These are phyloP conservation scores for Brachionus sp. DNA, from an alignment of 1,140 invertebrate genomes.

Conservation along the genomic window DNA sequence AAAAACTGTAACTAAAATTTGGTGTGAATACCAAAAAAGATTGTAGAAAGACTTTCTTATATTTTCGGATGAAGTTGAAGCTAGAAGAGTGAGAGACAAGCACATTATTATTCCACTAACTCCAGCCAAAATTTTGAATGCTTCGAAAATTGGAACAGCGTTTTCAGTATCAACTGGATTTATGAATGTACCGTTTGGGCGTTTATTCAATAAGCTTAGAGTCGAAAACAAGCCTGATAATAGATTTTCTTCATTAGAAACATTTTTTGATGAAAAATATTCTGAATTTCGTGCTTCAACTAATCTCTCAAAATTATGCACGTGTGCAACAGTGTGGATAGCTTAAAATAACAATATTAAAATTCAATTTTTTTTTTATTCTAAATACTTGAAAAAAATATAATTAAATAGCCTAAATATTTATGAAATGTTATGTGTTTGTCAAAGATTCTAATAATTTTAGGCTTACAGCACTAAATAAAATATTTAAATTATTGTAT, in stretches of 20 bases:
- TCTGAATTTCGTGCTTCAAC: neutral
- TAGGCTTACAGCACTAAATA: neutral
- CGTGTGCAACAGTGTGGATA: conserved; percentile 22
- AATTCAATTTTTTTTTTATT: neutral
- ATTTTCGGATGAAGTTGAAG: conserved; percentile 56
- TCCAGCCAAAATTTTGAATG: conserved; percentile 53
- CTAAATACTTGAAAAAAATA: conserved; percentile 14
- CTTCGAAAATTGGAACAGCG: neutral
- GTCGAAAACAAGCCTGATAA: conserved; percentile 29
- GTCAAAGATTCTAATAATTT: conserved; percentile 18
- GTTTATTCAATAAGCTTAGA: neutral
- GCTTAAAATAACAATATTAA: conserved; percentile 9
- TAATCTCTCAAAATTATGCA: conserved; percentile 27
- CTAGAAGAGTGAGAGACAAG: conserved; percentile 54
- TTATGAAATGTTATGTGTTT: conserved; percentile 25
- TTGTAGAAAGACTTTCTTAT: conserved; percentile 58
- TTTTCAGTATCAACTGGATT: conserved; percentile 24
- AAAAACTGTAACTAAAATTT: conserved; percentile 45
- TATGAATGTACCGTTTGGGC: neutral
- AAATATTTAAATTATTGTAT: neutral
- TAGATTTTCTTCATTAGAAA: neutral
- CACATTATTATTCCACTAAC: conserved; percentile 55
- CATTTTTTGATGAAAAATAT: neutral
- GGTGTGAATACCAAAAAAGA: conserved; percentile 59
- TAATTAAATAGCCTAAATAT: conserved; percentile 16